These are phyloP conservation scores for Zhuqinia jingwanae DNA, from an alignment of 2,888 invertebrate genomes.

Conservation along the genomic window DNA sequence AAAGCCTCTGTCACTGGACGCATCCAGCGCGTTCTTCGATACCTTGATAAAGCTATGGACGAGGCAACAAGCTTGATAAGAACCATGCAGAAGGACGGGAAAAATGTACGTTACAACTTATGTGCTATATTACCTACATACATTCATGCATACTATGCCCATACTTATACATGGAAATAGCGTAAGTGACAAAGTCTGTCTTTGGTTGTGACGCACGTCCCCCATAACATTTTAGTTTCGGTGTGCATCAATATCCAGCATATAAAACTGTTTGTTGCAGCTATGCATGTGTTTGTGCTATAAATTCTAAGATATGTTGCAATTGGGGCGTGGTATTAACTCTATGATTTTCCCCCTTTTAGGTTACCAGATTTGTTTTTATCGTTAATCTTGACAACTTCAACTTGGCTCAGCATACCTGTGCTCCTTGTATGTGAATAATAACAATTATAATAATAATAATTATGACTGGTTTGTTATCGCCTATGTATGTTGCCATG, in stretches of 20 bases:
- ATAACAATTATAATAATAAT: too few relatives aligned
- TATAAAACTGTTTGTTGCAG: too few relatives aligned
- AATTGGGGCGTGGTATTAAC: conserved; percentile 45
- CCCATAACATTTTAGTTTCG: too few relatives aligned
- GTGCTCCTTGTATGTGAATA: conserved; percentile 59
- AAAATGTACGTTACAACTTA: conserved; percentile 56
- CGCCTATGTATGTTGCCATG: too few relatives aligned
- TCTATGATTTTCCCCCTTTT: background rate
- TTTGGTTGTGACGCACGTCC: background rate
- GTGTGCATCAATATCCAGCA: background rate
- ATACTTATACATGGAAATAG: too few relatives aligned
- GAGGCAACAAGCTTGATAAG: too few relatives aligned
- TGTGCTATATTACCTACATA: background rate
- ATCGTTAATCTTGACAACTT: conserved; percentile 64
- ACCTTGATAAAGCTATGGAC: conserved; percentile 61
- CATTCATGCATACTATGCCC: too few relatives aligned
- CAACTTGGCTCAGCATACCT: conserved; percentile 66
- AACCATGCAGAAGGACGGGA: conserved; percentile 62
- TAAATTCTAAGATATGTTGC: conserved; percentile 27
- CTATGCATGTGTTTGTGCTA: too few relatives aligned
- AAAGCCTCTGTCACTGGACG: conserved; percentile 39
- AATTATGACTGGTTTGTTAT: too few relatives aligned
- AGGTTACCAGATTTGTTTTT: conserved; percentile 64
- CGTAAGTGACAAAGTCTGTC: background rate
- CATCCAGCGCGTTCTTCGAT: conserved; percentile 57